phyloP scores from a whole-genome alignment of 2,888 invertebrate genomes.

The Trichopria drosophilae region DNA sequence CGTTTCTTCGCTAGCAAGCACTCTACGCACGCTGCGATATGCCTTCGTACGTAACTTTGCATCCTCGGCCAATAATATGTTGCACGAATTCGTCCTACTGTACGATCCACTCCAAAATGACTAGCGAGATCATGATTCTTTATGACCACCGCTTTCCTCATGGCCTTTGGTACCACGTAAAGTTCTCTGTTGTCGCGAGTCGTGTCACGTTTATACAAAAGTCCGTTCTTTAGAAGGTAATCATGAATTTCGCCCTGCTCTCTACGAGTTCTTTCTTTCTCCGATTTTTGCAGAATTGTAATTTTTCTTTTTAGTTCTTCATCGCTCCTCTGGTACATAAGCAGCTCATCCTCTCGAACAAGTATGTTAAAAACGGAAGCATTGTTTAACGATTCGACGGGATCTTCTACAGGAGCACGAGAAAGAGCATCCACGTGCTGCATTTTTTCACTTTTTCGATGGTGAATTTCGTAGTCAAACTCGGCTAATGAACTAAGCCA shows the following conservation, averaged over 20 bases:
- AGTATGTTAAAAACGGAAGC: conserved; percentile 7
- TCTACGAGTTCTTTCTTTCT: not conserved
- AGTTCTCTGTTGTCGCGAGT: not conserved
- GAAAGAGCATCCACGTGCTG: conserved; percentile 16
- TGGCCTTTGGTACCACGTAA: conserved; percentile 15
- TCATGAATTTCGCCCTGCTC: conserved; percentile 7
- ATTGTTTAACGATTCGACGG: not conserved
- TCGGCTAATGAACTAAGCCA: conserved; percentile 9
- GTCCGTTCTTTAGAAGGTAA: conserved; percentile 17
- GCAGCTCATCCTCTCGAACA: conserved; percentile 16
- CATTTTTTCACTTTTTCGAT: conserved; percentile 12
- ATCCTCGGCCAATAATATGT: conserved; percentile 34
- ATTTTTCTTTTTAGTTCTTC: conserved; percentile 11
- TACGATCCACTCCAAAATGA: conserved; percentile 34
- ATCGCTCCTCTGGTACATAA: conserved; percentile 10
- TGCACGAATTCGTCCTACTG: conserved; percentile 19
- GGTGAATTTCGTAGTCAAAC: conserved; percentile 13
- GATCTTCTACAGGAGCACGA: conserved; percentile 6
- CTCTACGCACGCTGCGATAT: conserved; percentile 34
- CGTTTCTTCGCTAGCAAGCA: conserved; percentile 32
- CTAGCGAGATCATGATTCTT: conserved; percentile 32
- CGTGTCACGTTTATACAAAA: conserved; percentile 18
- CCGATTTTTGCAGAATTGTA: conserved; percentile 7
- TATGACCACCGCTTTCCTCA: conserved; percentile 24
- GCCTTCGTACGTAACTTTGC: conserved; percentile 30